phyloP scores from a whole-genome alignment of 2,797 vertebrate species.

The Phalloptychus januarius region DNA sequence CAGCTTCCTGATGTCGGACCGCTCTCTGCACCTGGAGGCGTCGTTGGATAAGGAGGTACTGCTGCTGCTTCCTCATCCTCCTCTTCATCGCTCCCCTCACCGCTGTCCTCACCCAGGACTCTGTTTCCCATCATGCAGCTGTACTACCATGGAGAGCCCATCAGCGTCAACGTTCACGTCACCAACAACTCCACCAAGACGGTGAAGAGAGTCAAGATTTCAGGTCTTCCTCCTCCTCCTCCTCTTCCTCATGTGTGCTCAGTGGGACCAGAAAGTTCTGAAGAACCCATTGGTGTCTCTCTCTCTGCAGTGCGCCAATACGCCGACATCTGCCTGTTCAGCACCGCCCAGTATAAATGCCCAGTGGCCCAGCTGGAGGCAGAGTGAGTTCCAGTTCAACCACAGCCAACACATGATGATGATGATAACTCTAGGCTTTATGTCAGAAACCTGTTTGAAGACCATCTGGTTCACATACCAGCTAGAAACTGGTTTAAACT shows the following conservation, averaged over 20 bases:
- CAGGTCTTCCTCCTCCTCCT: constrained; percentile 74
- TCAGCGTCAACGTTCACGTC: constrained; percentile 96
- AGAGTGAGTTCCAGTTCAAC: constrained; percentile 85
- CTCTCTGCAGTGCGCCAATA: constrained; percentile 89
- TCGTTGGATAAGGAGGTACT: constrained; percentile 96
- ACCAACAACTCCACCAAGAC: constrained; percentile 99
- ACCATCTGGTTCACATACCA: neutral
- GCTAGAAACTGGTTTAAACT: neutral
- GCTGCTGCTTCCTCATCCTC: neutral
- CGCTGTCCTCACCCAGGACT: neutral
- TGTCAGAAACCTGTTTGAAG: neutral
- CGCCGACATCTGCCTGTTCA: constrained; percentile 97
- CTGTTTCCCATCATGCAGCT: constrained; percentile 78
- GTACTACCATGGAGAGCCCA: constrained; percentile 96
- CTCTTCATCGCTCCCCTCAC: neutral
- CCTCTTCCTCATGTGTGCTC: neutral
- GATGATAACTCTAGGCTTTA: neutral
- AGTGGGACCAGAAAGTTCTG: neutral
- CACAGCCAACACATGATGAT: neutral
- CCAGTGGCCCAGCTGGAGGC: constrained; percentile 92
- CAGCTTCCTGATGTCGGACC: constrained; percentile 97
- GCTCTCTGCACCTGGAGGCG: constrained; percentile 93
- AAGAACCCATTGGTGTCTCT: neutral
- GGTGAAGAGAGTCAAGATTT: constrained; percentile 97
- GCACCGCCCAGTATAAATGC: constrained; percentile 97